Percentiles rank a stretch among this genome's conserved stretches.
Conservation (phyloP, 2,888 invertebrate species). For the Tribolium freemani region DNA sequence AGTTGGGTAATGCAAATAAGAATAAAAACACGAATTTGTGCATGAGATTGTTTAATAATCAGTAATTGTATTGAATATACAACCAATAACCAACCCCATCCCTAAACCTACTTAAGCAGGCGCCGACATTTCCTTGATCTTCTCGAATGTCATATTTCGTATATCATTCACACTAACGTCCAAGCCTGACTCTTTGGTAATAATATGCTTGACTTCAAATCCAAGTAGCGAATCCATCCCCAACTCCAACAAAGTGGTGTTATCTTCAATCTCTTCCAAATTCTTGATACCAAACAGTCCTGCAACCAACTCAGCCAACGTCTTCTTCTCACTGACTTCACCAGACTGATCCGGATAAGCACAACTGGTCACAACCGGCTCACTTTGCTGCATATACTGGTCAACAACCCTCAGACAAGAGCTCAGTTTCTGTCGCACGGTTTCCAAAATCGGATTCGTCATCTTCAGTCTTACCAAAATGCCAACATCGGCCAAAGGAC, state of each 20-base stretch:
- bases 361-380: slow-evolving; percentile 23
- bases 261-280: slow-evolving; percentile 19
- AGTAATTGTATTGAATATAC: neutral
- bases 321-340: slow-evolving; percentile 12
- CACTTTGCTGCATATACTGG: slow-evolving; percentile 17
- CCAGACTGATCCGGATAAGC: slow-evolving; percentile 18
- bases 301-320: slow-evolving; percentile 18
- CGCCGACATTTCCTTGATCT: slow-evolving; percentile 6
- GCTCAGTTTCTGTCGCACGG: neutral
- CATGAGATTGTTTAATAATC: neutral
- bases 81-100: neutral
- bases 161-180: slow-evolving; percentile 26
- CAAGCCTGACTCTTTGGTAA: slow-evolving; percentile 14
- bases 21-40: neutral
- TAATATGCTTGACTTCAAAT: slow-evolving; percentile 32
- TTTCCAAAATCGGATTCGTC: slow-evolving; percentile 17
- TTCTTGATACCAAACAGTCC: slow-evolving; percentile 26
- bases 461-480: slow-evolving; percentile 28
- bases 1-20: no score
- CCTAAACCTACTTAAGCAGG: neutral
- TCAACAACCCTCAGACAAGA: slow-evolving; percentile 31
- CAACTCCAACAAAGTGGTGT: slow-evolving; percentile 20
- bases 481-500: slow-evolving; percentile 35
- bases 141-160: slow-evolving; percentile 18
- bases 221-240: slow-evolving; percentile 36